phyloP scores from a whole-genome alignment of 2,888 invertebrate genomes.

The Lacanobia oleracea region DNA sequence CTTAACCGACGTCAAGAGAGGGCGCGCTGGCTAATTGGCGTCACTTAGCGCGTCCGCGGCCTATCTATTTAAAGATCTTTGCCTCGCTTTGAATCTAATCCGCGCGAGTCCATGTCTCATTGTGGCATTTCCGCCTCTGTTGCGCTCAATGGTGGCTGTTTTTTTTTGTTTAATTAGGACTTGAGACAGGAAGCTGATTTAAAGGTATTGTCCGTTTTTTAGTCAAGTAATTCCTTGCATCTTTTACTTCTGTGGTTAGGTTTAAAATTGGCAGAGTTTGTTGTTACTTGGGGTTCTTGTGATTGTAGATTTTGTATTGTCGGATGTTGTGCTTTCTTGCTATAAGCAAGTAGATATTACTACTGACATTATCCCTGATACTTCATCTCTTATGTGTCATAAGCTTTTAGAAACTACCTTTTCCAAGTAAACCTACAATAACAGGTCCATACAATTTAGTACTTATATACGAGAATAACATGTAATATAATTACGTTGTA shows the following conservation, averaged over 20 bases:
- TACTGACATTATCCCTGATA: neutral
- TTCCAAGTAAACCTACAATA: slow-evolving; percentile 23
- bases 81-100: slow-evolving; percentile 74
- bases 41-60: slow-evolving; percentile 78
- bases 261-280: slow-evolving; percentile 1
- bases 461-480: slow-evolving; percentile 27
- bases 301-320: too few relatives aligned
- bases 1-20: slow-evolving; percentile 71
- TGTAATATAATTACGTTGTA: slow-evolving; percentile 52
- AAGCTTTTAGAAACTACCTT: slow-evolving; percentile 1
- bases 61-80: slow-evolving; percentile 77
- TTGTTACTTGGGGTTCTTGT: too few relatives aligned
- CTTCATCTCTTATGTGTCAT: neutral
- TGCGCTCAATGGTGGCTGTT: slow-evolving; percentile 62
- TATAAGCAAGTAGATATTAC: too few relatives aligned
- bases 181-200: slow-evolving; percentile 50
- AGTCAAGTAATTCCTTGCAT: slow-evolving; percentile 13
- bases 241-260: slow-evolving; percentile 12
- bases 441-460: slow-evolving; percentile 33
- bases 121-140: slow-evolving; percentile 74
- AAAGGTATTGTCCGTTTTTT: slow-evolving; percentile 60
- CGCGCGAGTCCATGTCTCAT: slow-evolving; percentile 68
- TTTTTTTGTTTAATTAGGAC: slow-evolving; percentile 67
- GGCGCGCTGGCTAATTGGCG: slow-evolving; percentile 75
- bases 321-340: too few relatives aligned